These are phyloP conservation scores for Drosophila insularis DNA, from an alignment of 1,140 invertebrate genomes.

Conservation along the genomic window DNA sequence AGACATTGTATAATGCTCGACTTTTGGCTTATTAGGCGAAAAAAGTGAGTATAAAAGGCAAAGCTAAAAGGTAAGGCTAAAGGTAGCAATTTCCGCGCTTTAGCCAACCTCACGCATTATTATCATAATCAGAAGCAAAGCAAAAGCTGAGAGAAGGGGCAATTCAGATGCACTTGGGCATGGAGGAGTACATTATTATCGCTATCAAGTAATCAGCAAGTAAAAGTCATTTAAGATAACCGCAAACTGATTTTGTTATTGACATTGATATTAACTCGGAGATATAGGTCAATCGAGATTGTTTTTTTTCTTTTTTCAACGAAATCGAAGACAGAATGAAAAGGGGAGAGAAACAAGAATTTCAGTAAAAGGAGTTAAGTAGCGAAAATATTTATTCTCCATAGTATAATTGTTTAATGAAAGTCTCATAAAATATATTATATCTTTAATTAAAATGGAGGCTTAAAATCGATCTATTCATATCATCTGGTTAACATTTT, in stretches of 20 bases:
- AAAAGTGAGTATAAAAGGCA: conserved; percentile 28
- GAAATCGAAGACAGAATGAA: neutral
- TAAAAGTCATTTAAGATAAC: conserved; percentile 23
- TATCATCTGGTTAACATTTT: no score
- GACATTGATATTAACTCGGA: neutral
- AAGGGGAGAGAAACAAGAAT: neutral
- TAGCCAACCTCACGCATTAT: conserved; percentile 64
- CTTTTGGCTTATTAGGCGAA: conserved; percentile 68
- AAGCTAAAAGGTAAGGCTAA: conserved; percentile 29
- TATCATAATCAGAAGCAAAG: conserved; percentile 57
- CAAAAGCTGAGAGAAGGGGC: neutral
- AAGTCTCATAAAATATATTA: no score
- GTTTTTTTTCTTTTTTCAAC: neutral
- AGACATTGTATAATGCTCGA: conserved; percentile 68
- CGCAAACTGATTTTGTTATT: conserved; percentile 1
- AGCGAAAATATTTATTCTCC: no score
- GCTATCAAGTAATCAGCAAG: conserved; percentile 47
- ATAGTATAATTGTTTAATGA: no score
- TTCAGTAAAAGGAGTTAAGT: neutral
- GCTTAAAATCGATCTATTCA: no score
- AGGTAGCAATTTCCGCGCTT: conserved; percentile 64
- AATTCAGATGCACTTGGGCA: neutral
- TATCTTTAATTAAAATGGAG: no score
- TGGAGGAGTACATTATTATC: conserved; percentile 59
- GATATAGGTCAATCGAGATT: conserved; percentile 8